phyloP scores from a whole-genome alignment of 2,888 invertebrate species.

The Harmothoe impar region DNA sequence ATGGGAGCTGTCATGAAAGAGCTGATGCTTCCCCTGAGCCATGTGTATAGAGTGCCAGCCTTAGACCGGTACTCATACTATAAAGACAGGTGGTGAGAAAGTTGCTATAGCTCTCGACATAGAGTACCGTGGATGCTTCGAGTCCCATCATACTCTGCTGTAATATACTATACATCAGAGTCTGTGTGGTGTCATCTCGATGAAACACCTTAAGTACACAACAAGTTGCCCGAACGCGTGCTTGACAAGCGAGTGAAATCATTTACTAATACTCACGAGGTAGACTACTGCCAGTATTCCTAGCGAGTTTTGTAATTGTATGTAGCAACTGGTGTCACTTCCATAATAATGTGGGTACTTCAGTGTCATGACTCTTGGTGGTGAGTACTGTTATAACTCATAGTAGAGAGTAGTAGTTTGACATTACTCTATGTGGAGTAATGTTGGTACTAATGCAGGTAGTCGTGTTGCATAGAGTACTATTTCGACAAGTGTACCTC shows the following conservation, averaged over 20 bases:
- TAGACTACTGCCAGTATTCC: conserved; percentile 39
- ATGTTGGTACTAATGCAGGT: background rate
- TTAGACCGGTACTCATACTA: background rate
- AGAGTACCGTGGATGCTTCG: background rate
- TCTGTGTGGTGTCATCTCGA: too few relatives aligned
- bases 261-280: background rate
- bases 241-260: background rate
- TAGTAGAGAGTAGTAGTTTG: conserved; percentile 23
- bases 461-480: conserved; percentile 13
- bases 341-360: background rate
- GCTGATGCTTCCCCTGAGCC: too few relatives aligned
- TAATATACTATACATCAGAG: too few relatives aligned
- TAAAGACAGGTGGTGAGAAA: background rate
- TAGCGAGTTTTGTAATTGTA: conserved; percentile 32
- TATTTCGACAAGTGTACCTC: background rate
- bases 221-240: background rate
- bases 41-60: too few relatives aligned
- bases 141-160: too few relatives aligned
- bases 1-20: too few relatives aligned
- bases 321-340: conserved; percentile 14
- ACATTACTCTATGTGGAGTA: conserved; percentile 9
- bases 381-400: conserved; percentile 10
- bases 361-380: background rate
- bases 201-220: too few relatives aligned
- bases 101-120: conserved; percentile 3